A percentile compares a stretch with the other conserved stretches of the same genome.
Conservation (phyloP, 2,797 vertebrate species). For the Bovichtus variegatus region DNA sequence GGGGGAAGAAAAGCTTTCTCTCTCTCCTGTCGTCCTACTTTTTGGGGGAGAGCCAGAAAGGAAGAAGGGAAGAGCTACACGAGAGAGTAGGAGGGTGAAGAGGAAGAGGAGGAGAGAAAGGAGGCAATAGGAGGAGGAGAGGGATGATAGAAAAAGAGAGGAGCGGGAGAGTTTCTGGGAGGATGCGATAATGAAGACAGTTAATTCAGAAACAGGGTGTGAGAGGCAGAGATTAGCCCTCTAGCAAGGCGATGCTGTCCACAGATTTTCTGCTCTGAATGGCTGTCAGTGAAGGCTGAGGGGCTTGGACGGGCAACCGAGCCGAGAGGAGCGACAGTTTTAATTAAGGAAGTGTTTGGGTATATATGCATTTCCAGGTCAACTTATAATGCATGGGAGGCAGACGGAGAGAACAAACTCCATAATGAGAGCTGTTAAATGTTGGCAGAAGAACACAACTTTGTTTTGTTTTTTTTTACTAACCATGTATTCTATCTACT, state of each 20-base stretch:
- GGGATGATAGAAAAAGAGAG: conserved; percentile 35
- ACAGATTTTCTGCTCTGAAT: conserved; percentile 80
- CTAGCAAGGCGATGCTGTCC: conserved; percentile 73
- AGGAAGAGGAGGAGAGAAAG: conserved; percentile 16
- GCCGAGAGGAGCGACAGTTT: conserved; percentile 68
- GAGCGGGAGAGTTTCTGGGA: conserved; percentile 72
- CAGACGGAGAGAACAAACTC: conserved; percentile 13
- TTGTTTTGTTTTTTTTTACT: not conserved
- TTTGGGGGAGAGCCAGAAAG: conserved; percentile 56
- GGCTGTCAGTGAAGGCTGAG: conserved; percentile 69
- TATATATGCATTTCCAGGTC: conserved; percentile 77
- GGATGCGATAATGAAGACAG: conserved; percentile 81
- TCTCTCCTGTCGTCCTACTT: conserved; percentile 63
- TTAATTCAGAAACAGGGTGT: conserved; percentile 82
- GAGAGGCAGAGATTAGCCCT: conserved; percentile 80
- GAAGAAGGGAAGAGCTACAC: conserved; percentile 42
- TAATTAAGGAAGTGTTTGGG: conserved; percentile 76
- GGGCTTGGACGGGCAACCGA: conserved; percentile 59
- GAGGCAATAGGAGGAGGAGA: conserved; percentile 9
- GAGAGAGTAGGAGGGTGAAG: conserved; percentile 26
- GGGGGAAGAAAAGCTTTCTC: conserved; percentile 7
- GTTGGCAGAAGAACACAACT: not conserved
- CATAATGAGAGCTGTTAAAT: not conserved
- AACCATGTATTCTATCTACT: not conserved
- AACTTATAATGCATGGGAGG: conserved; percentile 36